Conservation (phyloP, 2,888 invertebrate genomes). For the Erynnis tages region DNA sequence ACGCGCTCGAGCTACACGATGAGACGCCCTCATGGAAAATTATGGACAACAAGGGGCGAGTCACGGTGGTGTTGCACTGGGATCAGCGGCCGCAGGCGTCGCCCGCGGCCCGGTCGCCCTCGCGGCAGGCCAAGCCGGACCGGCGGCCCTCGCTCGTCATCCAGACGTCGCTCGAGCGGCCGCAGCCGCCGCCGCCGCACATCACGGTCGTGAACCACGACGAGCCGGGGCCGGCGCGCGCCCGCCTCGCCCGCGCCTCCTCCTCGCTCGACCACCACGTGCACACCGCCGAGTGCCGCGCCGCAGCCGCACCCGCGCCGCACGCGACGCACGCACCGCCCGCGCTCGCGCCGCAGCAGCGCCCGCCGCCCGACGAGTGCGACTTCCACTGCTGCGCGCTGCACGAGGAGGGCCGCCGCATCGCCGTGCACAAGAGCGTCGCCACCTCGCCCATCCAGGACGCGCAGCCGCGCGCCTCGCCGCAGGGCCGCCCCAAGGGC, state of each 20-base stretch:
- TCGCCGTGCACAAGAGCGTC: constrained; percentile 95
- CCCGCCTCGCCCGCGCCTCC: constrained; percentile 87
- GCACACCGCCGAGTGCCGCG: constrained; percentile 88
- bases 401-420: constrained; percentile 95
- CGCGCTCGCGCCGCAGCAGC: constrained; percentile 74
- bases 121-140: constrained; percentile 76
- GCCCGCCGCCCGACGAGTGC: constrained; percentile 89
- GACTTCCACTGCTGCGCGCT: constrained; percentile 97
- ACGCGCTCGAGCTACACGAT: constrained; percentile 96
- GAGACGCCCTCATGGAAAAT: constrained; percentile 99
- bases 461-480: constrained; percentile 84
- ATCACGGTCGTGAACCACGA: constrained; percentile 97
- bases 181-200: constrained; percentile 88
- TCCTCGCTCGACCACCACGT: constrained; percentile 83
- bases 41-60: constrained; percentile 98
- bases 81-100: constrained; percentile 91
- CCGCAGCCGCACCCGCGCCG: constrained; percentile 87
- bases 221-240: constrained; percentile 90
- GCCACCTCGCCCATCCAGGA: constrained; percentile 96
- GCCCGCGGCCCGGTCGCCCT: constrained; percentile 80
- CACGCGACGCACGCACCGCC: constrained; percentile 83
- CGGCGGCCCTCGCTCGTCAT: constrained; percentile 87
- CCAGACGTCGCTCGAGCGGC: constrained; percentile 88
- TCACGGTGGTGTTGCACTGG: constrained; percentile 98
- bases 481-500: constrained; percentile 86